Evolutionary conservation across 2,888 invertebrate species (phyloP).

Genomic region (Ecdyonurus torrentis): DNA sequence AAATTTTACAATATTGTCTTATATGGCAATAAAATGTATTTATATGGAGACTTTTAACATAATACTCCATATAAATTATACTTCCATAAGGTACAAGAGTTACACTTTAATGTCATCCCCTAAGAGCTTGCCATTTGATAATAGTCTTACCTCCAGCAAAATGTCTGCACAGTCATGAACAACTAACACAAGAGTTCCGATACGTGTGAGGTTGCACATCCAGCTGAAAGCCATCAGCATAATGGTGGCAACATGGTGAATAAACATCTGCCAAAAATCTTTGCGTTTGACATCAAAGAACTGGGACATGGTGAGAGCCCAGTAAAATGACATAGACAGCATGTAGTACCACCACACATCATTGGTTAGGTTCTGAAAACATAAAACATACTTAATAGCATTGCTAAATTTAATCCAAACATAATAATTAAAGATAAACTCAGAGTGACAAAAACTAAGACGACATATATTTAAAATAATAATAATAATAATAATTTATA

Average conservation of each 20-base stretch:
- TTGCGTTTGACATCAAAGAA: conserved; percentile 86
- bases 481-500: too few relatives aligned
- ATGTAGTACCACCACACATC: conserved; percentile 98
- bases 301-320: conserved; percentile 83
- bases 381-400: conserved; percentile 14
- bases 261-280: conserved; percentile 97
- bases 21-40: too few relatives aligned
- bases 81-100: too few relatives aligned
- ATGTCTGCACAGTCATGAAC: conserved; percentile 83
- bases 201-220: conserved; percentile 81
- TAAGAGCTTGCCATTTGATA: too few relatives aligned
- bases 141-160: conserved; percentile 66
- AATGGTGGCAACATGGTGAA: conserved; percentile 91
- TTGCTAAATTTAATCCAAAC: background rate
- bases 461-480: background rate
- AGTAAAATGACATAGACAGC: conserved; percentile 87
- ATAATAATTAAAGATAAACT: conserved; percentile 1
- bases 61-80: too few relatives aligned
- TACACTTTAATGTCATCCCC: too few relatives aligned
- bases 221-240: conserved; percentile 81
- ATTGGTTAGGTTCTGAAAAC: conserved; percentile 55
- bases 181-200: conserved; percentile 77
- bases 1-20: too few relatives aligned
- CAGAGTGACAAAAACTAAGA: conserved; percentile 3
- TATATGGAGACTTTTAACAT: too few relatives aligned